Percentiles rank a stretch among this genome's conserved stretches.
Evolutionary conservation across 2,797 vertebrate species (phyloP).

Genomic region (Acanthiza pusilla): DNA sequence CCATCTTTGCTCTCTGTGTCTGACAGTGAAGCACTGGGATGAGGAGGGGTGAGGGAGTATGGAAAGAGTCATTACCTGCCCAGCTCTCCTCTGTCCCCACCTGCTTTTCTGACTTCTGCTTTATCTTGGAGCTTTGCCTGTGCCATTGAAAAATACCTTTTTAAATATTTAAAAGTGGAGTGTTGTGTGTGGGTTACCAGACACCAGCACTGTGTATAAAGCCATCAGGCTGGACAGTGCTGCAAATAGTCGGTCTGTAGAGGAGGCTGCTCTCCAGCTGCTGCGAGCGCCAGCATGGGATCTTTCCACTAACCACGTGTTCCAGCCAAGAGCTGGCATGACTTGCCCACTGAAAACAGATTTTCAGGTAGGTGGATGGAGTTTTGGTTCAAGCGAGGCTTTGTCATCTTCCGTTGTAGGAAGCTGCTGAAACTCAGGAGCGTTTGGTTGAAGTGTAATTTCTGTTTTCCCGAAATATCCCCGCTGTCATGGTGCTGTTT

Average conservation of each 20-base stretch:
- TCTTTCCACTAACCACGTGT: background rate
- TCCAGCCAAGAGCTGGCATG: background rate
- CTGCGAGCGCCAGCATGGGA: background rate
- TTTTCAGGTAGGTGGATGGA: background rate
- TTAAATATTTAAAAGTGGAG: background rate
- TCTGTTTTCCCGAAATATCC: background rate
- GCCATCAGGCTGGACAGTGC: background rate
- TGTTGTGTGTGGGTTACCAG: background rate
- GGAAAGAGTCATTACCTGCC: background rate
- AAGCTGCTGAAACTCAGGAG: background rate
- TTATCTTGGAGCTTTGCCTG: background rate
- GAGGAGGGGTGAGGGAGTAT: background rate
- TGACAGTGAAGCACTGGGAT: background rate
- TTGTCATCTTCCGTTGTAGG: background rate
- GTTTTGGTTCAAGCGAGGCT: background rate
- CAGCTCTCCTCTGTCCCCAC: background rate
- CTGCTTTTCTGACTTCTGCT: background rate
- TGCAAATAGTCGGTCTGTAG: fast-evolving
- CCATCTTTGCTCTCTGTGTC: background rate
- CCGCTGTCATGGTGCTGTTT: background rate
- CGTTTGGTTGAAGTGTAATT: background rate
- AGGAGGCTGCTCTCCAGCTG: background rate
- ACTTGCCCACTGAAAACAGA: background rate
- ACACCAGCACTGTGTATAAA: background rate
- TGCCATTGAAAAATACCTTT: background rate